Conservation (phyloP, 2,797 vertebrate genomes). For the Pteronotus mesoamericanus region DNA sequence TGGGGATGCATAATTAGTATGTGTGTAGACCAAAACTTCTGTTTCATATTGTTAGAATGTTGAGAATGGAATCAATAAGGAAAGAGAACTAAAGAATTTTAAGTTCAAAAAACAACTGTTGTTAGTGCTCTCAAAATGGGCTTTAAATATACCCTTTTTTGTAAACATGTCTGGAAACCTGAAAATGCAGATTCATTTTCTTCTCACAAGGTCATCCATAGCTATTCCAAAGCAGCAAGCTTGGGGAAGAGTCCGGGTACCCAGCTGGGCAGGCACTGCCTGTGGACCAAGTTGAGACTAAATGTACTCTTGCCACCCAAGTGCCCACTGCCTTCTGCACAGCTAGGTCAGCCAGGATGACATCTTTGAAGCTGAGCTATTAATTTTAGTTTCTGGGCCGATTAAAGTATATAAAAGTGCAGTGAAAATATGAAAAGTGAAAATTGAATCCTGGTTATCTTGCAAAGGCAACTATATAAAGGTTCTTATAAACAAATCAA, state of each 20-base stretch:
- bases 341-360: not conserved
- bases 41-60: not conserved
- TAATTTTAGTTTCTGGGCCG: slow-evolving; percentile 33
- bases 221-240: not conserved
- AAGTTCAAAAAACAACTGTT: not conserved
- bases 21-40: not conserved
- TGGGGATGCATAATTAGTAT: not conserved
- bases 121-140: not conserved
- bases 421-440: slow-evolving; percentile 13
- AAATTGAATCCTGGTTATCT: slow-evolving; percentile 57
- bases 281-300: not conserved
- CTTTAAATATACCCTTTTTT: not conserved
- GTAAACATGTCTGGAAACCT: not conserved
- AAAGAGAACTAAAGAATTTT: not conserved
- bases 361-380: slow-evolving; percentile 31
- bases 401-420: slow-evolving; percentile 38
- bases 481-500: not conserved
- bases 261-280: not conserved
- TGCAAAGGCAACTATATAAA: slow-evolving; percentile 39
- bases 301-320: not conserved
- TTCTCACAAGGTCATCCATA: not conserved
- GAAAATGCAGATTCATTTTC: not conserved
- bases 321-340: not conserved
- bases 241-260: too few species aligned
- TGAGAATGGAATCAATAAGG: not conserved